Percentiles rank a stretch among this genome's conserved stretches.
phyloP scores from a whole-genome alignment of 1,140 invertebrate genomes.

The Heliothis virescens region DNA sequence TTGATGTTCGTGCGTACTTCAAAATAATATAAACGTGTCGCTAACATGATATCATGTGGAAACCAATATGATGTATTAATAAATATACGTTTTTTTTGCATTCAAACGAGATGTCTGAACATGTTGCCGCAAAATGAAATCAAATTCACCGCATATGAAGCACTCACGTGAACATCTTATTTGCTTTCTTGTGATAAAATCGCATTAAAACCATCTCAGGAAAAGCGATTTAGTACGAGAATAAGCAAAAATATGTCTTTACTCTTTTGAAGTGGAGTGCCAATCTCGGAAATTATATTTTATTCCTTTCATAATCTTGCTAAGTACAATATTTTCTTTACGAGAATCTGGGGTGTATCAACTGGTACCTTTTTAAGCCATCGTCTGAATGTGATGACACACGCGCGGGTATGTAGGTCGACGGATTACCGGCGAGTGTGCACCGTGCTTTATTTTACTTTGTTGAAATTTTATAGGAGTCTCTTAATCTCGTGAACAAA shows the following conservation, averaged over 20 bases:
- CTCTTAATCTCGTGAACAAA: slow-evolving; percentile 28
- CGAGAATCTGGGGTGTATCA: slow-evolving; percentile 42
- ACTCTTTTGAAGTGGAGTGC: slow-evolving; percentile 59
- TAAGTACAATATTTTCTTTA: slow-evolving; percentile 61
- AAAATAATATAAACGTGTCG: slow-evolving; percentile 2
- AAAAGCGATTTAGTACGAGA: slow-evolving; percentile 51
- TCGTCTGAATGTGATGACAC: slow-evolving; percentile 44
- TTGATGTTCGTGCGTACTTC: neutral
- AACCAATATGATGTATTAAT: slow-evolving; percentile 9
- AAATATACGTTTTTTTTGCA: slow-evolving; percentile 17
- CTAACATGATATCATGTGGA: neutral
- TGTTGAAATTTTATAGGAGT: slow-evolving; percentile 46
- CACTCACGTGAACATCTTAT: slow-evolving; percentile 42
- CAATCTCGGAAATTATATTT: slow-evolving; percentile 67
- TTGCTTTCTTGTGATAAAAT: slow-evolving; percentile 51
- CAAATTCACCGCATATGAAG: slow-evolving; percentile 25
- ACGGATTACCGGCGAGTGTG: slow-evolving; percentile 40
- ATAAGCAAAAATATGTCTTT: slow-evolving; percentile 55
- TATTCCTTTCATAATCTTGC: slow-evolving; percentile 58
- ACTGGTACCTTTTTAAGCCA: slow-evolving; percentile 41
- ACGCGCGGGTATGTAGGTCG: slow-evolving; percentile 44
- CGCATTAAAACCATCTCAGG: slow-evolving; percentile 51
- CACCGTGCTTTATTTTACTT: slow-evolving; percentile 45
- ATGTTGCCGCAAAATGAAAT: slow-evolving; percentile 42
- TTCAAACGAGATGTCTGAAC: slow-evolving; percentile 12